Base-by-base conservation (phyloP, 2,888 invertebrate genomes). In the Eucriotettix oculatus region DNA sequence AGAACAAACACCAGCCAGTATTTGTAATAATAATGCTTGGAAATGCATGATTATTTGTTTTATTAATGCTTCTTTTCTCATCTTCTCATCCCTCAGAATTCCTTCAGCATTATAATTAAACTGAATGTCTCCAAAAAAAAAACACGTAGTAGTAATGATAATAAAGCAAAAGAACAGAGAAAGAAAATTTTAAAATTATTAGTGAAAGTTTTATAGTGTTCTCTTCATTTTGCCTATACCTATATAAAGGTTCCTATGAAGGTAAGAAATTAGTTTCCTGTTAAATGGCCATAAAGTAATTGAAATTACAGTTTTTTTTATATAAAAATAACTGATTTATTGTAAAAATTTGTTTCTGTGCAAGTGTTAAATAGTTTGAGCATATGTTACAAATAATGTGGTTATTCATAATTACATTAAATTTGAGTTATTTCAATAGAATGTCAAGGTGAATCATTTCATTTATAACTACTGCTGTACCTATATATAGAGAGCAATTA, bases 31-130 rank as follows among this genome's bases (percentile, higher is more conserved):
- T 86, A 86, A 86, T 85, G 86, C 86, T 86, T 86, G 80, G 79
- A 82, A 81, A 83, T 86, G 86, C 86, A 86, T 86, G 86, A 82
- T 83, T 84, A 85, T 85, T 85, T 85, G 85, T 86, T 86, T 86
- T 78, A 81, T 80, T 81, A 80, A 75, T 75, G 74, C 74, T 75
- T 75, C 68, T 73, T 66, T 66, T 66, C 67, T 75, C 75, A 72
- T 67, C 66, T 67, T 65, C 65, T 71, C 68, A 68, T 64, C 65
- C 65, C 66, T 65, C 66, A 61, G 57, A 64, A 59, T 54, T 65
- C 63, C 64, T 62, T 57, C 65, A 61, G 60, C 61, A 59, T 59
- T 59, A 61, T 63, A 59, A 56, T 62, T 63, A 54, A 59, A 41
- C 17, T 16, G 12, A 10, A 44, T 44, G 10, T 14, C 10, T 11